phyloP scores from a whole-genome alignment of 2,113 vertebrate species.

The Paedocypris sp. region DNA sequence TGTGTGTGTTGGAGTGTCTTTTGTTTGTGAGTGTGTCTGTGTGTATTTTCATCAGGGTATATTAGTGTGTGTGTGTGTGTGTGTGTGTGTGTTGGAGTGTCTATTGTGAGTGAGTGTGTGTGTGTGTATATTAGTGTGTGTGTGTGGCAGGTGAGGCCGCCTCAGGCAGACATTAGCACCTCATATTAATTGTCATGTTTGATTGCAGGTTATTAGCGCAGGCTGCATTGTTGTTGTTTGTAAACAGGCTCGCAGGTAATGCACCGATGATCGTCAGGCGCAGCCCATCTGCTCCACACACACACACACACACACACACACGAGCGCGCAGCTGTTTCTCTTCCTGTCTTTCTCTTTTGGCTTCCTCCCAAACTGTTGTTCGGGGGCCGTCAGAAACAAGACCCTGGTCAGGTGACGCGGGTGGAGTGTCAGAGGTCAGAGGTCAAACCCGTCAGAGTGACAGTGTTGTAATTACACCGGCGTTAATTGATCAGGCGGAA shows the following conservation, averaged over 20 bases:
- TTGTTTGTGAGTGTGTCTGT: background rate
- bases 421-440: conserved; percentile 7
- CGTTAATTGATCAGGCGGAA: conserved; percentile 69
- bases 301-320: conserved; percentile 16
- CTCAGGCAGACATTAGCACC: conserved; percentile 43
- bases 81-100: background rate
- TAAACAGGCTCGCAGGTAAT: conserved; percentile 66
- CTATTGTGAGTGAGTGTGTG: background rate
- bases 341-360: conserved; percentile 16
- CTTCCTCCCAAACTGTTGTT: conserved; percentile 25
- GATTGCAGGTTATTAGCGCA: conserved; percentile 59
- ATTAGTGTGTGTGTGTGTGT: background rate
- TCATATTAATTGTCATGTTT: conserved; percentile 60
- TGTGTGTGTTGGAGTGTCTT: too few species aligned
- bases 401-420: conserved; percentile 14
- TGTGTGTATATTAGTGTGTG: background rate
- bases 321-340: conserved; percentile 49
- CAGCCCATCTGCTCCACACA: conserved; percentile 58
- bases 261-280: conserved; percentile 55
- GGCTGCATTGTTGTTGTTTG: conserved; percentile 59
- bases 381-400: conserved; percentile 15
- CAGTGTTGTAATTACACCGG: conserved; percentile 65
- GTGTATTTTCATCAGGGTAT: conserved; percentile 3
- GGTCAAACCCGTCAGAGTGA: conserved; percentile 48
- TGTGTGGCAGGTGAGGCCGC: background rate